Conservation (phyloP, 2,113 vertebrate species). For the Heterotis niloticus region DNA sequence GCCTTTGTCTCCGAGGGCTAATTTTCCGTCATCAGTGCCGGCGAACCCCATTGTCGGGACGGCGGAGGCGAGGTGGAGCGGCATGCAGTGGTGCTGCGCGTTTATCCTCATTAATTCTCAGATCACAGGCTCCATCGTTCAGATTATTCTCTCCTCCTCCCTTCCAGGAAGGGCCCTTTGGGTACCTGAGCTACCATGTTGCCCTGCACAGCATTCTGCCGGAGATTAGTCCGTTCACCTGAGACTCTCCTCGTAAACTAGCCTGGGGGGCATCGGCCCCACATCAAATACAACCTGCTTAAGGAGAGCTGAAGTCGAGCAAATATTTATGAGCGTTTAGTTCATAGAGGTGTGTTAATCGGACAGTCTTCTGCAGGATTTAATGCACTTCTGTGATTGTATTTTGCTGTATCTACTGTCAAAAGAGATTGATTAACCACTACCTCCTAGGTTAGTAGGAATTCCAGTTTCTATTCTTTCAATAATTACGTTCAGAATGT, state of each 20-base stretch:
- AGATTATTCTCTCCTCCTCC: slow-evolving; percentile 42
- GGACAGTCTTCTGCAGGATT: slow-evolving; percentile 39
- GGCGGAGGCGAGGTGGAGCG: slow-evolving; percentile 19
- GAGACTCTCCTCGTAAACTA: slow-evolving; percentile 24
- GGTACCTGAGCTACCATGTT: slow-evolving; percentile 45
- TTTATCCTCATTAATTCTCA: slow-evolving; percentile 64
- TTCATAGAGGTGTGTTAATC: slow-evolving; percentile 47
- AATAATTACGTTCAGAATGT: neutral
- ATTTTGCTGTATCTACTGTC: too few relatives aligned
- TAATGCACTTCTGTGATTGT: neutral
- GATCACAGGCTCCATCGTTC: slow-evolving; percentile 50
- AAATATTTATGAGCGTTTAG: slow-evolving; percentile 58
- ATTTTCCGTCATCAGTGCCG: slow-evolving; percentile 68
- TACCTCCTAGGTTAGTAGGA: neutral
- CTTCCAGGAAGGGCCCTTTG: slow-evolving; percentile 39
- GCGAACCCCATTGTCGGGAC: slow-evolving; percentile 56
- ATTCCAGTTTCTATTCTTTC: neutral
- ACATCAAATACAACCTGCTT: slow-evolving; percentile 48
- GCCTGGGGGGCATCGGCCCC: slow-evolving; percentile 39
- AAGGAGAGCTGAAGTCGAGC: slow-evolving; percentile 49
- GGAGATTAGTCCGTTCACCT: slow-evolving; percentile 39
- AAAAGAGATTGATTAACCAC: too few relatives aligned
- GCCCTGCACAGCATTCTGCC: slow-evolving; percentile 45
- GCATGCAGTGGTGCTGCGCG: slow-evolving; percentile 24
- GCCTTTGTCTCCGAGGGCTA: slow-evolving; percentile 62